Base-by-base conservation (phyloP, 2,888 invertebrate genomes). In the Lacanobia oleracea region DNA sequence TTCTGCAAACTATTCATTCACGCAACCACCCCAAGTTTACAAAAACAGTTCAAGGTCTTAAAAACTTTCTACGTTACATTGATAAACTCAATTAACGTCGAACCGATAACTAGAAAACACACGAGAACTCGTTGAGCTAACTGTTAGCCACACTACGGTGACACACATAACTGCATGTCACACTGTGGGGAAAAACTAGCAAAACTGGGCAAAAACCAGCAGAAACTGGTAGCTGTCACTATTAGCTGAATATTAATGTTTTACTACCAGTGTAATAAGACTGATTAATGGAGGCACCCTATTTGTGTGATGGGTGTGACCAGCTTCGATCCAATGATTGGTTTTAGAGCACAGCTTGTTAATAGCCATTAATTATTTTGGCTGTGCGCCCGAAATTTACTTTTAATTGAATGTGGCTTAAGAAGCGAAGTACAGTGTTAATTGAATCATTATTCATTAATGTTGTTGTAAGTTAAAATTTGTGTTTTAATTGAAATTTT, bases 161-260 rank as follows among this genome's bases (percentile, higher is more conserved):
- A 79, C 77, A 82, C 57, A 83, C 79, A 70, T 81, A 77, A 66
- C 65, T 18, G 33, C 51, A 63, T 67, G 68, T 73, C 59, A 69
- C 70, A 69, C 64, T 60, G 62, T 70, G 65, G 48, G 56, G 75
- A 86, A 87, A 87, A 88, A 85, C 70, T 73, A 63, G 83, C 86
- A 86, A 90, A 88, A 85, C 72, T 71, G 72, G 81, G 27, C 65
- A 77, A 77, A 76, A 88, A 86, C 70, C 63, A 71, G 84, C 74
- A 86, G 86, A 86, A 86, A 89, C 84, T 72, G 16, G 79, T 54
- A 66, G 60, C 73, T 75, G 71, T 66, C 67, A 62, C 56, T 81
- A 71, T 81, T 68, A 74, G 54, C 75, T 67, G 75, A 74, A 79
- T 74, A 79, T 81, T 78, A 76, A 83, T 79, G 77, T 76, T 81